Base-by-base conservation (phyloP, 2,797 vertebrate species). In the Pseudomugil tenellus region DNA sequence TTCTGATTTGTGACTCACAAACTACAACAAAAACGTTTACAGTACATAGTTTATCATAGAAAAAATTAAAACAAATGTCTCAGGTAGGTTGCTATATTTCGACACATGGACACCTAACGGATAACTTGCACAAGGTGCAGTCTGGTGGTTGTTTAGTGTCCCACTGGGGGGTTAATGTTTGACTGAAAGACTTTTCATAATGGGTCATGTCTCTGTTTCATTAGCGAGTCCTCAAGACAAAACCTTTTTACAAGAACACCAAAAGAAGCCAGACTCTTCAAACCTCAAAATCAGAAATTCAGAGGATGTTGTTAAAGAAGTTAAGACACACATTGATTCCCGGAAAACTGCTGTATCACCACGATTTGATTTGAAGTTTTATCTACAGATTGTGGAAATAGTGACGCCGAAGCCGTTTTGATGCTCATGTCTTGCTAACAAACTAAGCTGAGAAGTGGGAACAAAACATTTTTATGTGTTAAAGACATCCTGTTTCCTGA, bases 151-250 rank as follows among this genome's bases (percentile, higher is more conserved):
- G 16, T 62, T 65, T 16, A 67, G 28, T 57, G 72, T 63, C 63
- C 41, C 39, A 43, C 54, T 48, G 3, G 23, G 19, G 29, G 55
- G 63, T 79, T 85, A 79, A 87, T 79, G 62, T 76, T 84, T 83
- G 66, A 58, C 43, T 16, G 31, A 54, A 34, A 32, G 14, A 41
- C 56, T 2, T 31, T 58, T 58, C 32, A 31, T 62, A 25, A 64
- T 56, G 53, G 13, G 25, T 58, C 55, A 48, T 34, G 21, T 76
- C 35, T 63, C 11, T 25, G 19, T 65, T 41, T 66, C 16, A 58
- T 49, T 67, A 48, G 41, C n/a, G 19, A 48, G 46, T n/a, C 21
- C 46, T 23, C 21, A 5, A 25, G 21, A 49, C 10, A 49, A 49
- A 49, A 13, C 9, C 26, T 2, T 23, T 51, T 25, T 14, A 26